Percentiles rank a stretch among this genome's conserved stretches.
Conservation (phyloP, 2,888 invertebrate genomes). For the Falcaria lacertinaria region DNA sequence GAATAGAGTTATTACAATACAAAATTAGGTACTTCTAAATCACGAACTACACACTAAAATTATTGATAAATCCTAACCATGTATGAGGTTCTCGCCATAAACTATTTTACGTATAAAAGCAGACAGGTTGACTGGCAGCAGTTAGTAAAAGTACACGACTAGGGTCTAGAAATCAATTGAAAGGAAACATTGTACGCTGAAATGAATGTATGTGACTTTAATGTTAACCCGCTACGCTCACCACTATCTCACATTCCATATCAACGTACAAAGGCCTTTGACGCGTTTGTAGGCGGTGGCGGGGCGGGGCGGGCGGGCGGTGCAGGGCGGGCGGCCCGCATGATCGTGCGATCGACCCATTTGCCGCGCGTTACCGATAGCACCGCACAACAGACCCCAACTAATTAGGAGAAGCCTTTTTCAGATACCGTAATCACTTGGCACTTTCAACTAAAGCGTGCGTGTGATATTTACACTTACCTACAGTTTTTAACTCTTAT, state of each 20-base stretch:
- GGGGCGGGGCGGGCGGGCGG: slow-evolving; percentile 37
- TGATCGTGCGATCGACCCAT: slow-evolving; percentile 77
- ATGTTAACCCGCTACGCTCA: slow-evolving; percentile 28
- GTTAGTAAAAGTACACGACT: too few species aligned
- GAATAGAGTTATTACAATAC: too few species aligned
- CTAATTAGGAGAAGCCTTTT: slow-evolving; percentile 78
- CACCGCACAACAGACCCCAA: slow-evolving; percentile 78
- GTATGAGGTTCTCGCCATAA: too few species aligned
- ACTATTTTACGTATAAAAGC: too few species aligned
- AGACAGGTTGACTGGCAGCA: too few species aligned
- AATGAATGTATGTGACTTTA: too few species aligned
- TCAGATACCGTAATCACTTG: slow-evolving; percentile 73
- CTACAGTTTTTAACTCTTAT: too few species aligned
- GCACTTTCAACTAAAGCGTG: slow-evolving; percentile 32
- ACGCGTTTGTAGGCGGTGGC: slow-evolving; percentile 37
- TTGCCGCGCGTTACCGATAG: slow-evolving; percentile 78
- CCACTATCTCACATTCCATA: slow-evolving; percentile 21
- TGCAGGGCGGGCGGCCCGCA: slow-evolving; percentile 69
- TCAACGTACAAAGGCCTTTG: slow-evolving; percentile 76
- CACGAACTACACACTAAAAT: too few species aligned
- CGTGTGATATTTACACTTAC: slow-evolving; percentile 12
- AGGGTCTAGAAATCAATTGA: too few species aligned
- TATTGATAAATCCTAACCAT: too few species aligned
- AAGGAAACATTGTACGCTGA: too few species aligned
- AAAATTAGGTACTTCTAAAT: too few species aligned